These are phyloP conservation scores for Orius insidiosus DNA, from an alignment of 1,140 invertebrate species.

Conservation along the genomic window DNA sequence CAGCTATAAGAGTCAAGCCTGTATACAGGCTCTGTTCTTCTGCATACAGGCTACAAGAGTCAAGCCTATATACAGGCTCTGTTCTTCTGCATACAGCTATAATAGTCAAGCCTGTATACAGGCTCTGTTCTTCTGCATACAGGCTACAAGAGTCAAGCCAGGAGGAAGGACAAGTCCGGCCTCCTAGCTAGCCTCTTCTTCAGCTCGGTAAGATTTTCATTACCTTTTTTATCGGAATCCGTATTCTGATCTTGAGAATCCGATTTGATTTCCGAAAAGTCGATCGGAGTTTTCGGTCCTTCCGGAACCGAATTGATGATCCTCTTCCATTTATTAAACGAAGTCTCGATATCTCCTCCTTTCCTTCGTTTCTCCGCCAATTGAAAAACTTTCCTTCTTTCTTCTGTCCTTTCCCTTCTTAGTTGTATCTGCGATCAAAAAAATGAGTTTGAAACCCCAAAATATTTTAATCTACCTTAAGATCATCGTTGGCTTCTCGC, in stretches of 20 bases:
- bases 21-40: too few relatives aligned
- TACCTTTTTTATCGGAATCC: not conserved
- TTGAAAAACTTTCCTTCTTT: conserved; percentile 80
- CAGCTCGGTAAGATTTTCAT: too few relatives aligned
- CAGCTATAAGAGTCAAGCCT: too few relatives aligned
- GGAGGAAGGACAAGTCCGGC: too few relatives aligned
- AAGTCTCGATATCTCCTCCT: conserved; percentile 26
- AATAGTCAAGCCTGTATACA: too few relatives aligned
- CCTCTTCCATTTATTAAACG: conserved; percentile 49
- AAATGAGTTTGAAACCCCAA: not conserved
- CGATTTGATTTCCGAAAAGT: not conserved
- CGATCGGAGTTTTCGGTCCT: not conserved
- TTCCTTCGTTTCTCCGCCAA: conserved; percentile 48
- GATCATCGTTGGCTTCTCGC: conserved; percentile 81
- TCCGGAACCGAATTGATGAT: conserved; percentile 30
- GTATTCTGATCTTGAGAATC: not conserved
- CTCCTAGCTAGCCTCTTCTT: too few relatives aligned
- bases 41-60: too few relatives aligned
- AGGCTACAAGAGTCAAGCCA: too few relatives aligned
- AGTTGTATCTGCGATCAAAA: conserved; percentile 37
- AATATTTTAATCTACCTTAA: conserved; percentile 41
- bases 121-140: too few relatives aligned
- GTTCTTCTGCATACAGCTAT: too few relatives aligned
- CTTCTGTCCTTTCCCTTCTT: conserved; percentile 73
- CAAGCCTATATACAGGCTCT: too few relatives aligned